These are phyloP conservation scores for Falco cherrug DNA, from an alignment of 2,797 vertebrate species.

Conservation along the genomic window DNA sequence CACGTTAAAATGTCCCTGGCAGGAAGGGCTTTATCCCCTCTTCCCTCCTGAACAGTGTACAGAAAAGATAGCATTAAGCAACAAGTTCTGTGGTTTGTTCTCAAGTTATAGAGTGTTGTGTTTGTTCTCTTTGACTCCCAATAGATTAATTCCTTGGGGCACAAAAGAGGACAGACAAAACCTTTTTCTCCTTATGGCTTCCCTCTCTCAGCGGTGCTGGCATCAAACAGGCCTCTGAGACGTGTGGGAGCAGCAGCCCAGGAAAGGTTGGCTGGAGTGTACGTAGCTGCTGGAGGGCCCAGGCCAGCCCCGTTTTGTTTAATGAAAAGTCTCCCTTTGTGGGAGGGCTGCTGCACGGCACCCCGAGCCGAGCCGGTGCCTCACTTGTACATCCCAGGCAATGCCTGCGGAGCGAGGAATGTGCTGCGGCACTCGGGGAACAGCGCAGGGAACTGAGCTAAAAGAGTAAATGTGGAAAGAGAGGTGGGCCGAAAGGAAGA, in stretches of 20 bases:
- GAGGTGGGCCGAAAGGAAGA: background rate
- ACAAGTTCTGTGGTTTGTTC: background rate
- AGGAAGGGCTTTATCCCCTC: background rate
- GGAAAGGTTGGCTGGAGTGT: background rate
- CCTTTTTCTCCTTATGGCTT: background rate
- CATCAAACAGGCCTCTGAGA: background rate
- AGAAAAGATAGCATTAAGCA: background rate
- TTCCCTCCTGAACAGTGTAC: background rate
- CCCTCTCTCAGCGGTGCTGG: background rate
- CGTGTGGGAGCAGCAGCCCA: background rate
- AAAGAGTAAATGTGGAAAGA: background rate
- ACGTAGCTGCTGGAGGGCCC: background rate
- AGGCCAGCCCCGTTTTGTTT: background rate
- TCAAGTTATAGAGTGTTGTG: background rate
- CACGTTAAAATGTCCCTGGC: background rate
- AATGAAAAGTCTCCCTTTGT: background rate
- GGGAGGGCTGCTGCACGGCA: background rate
- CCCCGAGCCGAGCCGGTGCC: background rate
- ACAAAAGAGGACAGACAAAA: background rate
- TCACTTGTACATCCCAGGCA: background rate
- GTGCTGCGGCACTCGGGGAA: rapidly evolving
- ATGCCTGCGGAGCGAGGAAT: rapidly evolving
- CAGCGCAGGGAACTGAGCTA: rapidly evolving
- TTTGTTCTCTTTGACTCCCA: background rate
- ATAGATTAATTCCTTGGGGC: background rate